Evolutionary conservation across 2,888 invertebrate genomes (phyloP).

Genomic region (Eupelmus urozonus): DNA sequence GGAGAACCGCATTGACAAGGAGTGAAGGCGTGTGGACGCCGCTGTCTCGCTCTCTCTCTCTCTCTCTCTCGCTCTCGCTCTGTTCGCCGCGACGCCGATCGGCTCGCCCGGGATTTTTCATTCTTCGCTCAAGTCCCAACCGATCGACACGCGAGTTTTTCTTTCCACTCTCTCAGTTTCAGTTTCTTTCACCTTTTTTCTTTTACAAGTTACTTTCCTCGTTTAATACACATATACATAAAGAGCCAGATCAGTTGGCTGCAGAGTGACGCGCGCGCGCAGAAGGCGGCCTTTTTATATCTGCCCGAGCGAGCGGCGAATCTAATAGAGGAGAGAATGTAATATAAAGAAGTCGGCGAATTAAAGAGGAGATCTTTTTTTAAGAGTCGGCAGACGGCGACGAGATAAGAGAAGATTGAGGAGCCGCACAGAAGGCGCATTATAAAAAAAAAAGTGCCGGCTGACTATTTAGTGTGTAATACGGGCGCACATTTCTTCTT

Average conservation of each 20-base stretch:
- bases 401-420: too few species aligned
- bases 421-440: background rate
- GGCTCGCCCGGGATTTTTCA: background rate
- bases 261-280: too few species aligned
- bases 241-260: too few species aligned
- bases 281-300: too few species aligned
- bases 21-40: constrained; percentile 42
- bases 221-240: too few species aligned
- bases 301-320: too few species aligned
- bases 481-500: background rate
- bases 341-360: background rate
- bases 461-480: background rate
- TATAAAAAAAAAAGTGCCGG: background rate
- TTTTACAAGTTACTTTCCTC: background rate
- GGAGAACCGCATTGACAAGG: constrained; percentile 63
- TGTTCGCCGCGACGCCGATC: constrained; percentile 11
- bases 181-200: too few species aligned
- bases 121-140: too few species aligned
- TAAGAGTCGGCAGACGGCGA: too few species aligned
- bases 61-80: background rate
- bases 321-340: constrained; percentile 45
- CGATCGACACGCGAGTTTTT: too few species aligned
- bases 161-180: too few species aligned
- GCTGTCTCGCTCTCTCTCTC: constrained; percentile 14
- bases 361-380: background rate